phyloP scores from a whole-genome alignment of 2,113 vertebrate genomes.

The Lota lota region DNA sequence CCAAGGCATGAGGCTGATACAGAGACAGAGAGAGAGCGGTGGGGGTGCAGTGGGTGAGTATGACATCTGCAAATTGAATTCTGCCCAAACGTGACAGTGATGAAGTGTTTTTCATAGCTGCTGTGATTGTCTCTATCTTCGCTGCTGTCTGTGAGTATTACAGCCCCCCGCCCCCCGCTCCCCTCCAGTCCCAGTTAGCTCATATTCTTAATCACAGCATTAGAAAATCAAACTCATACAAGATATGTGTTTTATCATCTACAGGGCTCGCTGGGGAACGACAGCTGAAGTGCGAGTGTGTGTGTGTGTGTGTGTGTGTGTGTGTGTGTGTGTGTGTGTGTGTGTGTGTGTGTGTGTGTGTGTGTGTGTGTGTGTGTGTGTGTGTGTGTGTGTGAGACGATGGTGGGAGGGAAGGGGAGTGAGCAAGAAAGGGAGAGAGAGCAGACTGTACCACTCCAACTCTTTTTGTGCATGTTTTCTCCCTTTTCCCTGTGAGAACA shows the following conservation, averaged over 20 bases:
- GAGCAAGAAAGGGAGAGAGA: too few relatives aligned
- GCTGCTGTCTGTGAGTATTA: conserved; percentile 73
- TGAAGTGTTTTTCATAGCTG: conserved; percentile 86
- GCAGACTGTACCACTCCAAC: too few relatives aligned
- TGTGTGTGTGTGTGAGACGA: too few relatives aligned
- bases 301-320: too few relatives aligned
- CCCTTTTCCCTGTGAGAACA: conserved; percentile 41
- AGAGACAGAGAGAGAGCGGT: background rate
- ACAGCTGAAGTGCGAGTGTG: too few relatives aligned
- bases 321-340: too few relatives aligned
- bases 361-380: too few relatives aligned
- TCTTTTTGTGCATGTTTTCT: background rate
- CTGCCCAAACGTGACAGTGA: conserved; percentile 83
- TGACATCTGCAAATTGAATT: conserved; percentile 84
- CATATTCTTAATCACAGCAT: conserved; percentile 73
- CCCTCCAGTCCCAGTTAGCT: conserved; percentile 60
- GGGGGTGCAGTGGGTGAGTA: conserved; percentile 48
- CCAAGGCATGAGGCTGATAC: conserved; percentile 32
- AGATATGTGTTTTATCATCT: conserved; percentile 62
- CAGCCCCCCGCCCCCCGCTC: conserved; percentile 46
- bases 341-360: too few relatives aligned
- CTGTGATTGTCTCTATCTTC: conserved; percentile 84
- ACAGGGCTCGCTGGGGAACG: conserved; percentile 20
- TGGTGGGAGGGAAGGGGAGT: too few relatives aligned
- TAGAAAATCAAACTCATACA: conserved; percentile 76